Base-by-base conservation (phyloP, 2,888 invertebrate species). In the Epinotia ramella region DNA sequence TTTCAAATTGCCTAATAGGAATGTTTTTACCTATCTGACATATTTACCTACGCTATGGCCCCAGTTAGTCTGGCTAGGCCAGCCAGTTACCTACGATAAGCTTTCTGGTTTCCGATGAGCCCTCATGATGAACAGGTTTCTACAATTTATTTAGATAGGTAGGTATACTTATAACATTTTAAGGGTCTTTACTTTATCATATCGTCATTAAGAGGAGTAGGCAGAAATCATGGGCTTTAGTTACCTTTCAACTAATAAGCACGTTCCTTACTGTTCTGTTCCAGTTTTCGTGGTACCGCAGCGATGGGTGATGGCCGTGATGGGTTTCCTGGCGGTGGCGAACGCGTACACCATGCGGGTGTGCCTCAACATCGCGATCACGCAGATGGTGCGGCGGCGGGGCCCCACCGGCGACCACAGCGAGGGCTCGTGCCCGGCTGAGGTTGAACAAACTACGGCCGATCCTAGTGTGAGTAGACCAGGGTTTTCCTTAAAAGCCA, bases 301-400 rank as follows among this genome's bases (percentile, higher is more conserved):
- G 87, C 92, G 97, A 86, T 96, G 96, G 91, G 95, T 97, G 83
- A 94, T 97, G 89, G 95, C 96, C 74, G 93, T 97, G 60, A 97
- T 97, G 97, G 96, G 96, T 24, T 96, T 97, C 86, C 86, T 97
- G 81, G 97, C 96, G 12, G 95, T 97, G 57, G 95, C 96, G 71
- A 97, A 96, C 84, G 97, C 97, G 20, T 97, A 97, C 86, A 96
- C 96, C 77, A 97, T 97, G 97, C 94, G 97, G 11, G 96, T 96
- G 4, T 96, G 96, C 78, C 94, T 97, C 16, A 96, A 96, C 78
- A 95, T 97, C 63, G 96, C 97, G 33, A 97, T 97, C 77, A 97
- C 96, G 0, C 96, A 96, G 82, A 96, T 97, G 96, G 96, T 96
- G 40, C 86, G 89, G 44, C 81, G 87, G 67, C 87, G 85, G 20